Evolutionary conservation across 2,888 invertebrate genomes (phyloP).

Genomic region (Ennomos fuscantarius): DNA sequence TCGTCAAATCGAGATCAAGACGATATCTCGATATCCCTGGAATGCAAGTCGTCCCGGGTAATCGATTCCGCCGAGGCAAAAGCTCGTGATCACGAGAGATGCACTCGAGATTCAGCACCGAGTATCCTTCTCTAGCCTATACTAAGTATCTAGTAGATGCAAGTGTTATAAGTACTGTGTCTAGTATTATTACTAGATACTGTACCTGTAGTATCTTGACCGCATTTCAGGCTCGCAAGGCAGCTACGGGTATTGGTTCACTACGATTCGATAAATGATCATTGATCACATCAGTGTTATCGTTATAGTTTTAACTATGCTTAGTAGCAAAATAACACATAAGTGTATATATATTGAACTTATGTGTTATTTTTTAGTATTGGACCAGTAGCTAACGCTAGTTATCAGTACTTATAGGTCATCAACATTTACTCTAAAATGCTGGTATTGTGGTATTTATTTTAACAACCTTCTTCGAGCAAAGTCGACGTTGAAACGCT

Average conservation of each 20-base stretch:
- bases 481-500: too few relatives aligned
- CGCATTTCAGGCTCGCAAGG: neutral
- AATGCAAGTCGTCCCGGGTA: slow-evolving; percentile 65
- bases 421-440: too few relatives aligned
- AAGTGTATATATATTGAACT: neutral
- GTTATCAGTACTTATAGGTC: too few relatives aligned
- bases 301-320: too few relatives aligned
- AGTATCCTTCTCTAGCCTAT: slow-evolving; percentile 45
- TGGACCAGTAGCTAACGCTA: too few relatives aligned
- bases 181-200: too few relatives aligned
- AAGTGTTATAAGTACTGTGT: too few relatives aligned
- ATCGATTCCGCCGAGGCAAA: slow-evolving; percentile 66
- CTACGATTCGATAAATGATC: too few relatives aligned
- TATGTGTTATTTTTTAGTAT: neutral
- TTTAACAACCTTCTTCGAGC: too few relatives aligned
- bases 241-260: too few relatives aligned
- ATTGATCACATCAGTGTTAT: too few relatives aligned
- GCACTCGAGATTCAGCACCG: slow-evolving; percentile 57
- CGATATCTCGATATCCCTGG: slow-evolving; percentile 54
- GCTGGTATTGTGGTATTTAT: too few relatives aligned
- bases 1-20: slow-evolving; percentile 57
- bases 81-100: slow-evolving; percentile 59
- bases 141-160: slow-evolving; percentile 1
- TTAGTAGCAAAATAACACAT: neutral
- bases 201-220: slow-evolving; percentile 6